Percentiles rank a stretch among this genome's conserved stretches.
These are phyloP conservation scores for Plemyria rubiginata DNA, from an alignment of 2,888 invertebrate genomes.

Conservation along the genomic window DNA sequence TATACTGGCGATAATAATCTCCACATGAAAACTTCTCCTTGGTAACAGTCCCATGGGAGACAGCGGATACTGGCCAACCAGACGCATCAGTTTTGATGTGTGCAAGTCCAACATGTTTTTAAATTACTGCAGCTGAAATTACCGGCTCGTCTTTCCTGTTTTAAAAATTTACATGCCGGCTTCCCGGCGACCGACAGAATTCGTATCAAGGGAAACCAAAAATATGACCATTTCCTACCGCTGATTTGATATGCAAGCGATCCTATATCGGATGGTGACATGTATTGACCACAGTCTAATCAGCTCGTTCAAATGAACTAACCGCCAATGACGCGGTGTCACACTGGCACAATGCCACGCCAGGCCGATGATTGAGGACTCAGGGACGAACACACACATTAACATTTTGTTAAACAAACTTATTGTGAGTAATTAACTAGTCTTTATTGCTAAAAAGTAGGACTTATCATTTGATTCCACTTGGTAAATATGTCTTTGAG, in stretches of 20 bases:
- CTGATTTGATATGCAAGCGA: slow-evolving; percentile 24
- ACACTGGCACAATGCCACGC: slow-evolving; percentile 44
- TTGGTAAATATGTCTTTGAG: not conserved
- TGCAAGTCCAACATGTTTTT: slow-evolving; percentile 35
- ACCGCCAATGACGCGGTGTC: slow-evolving; percentile 33
- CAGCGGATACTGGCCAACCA: slow-evolving; percentile 35
- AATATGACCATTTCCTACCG: slow-evolving; percentile 29
- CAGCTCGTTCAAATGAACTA: slow-evolving; percentile 35
- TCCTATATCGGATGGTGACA: slow-evolving; percentile 29
- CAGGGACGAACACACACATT: slow-evolving; percentile 34
- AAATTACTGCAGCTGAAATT: slow-evolving; percentile 44
- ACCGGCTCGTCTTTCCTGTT: slow-evolving; percentile 46
- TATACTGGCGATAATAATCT: slow-evolving; percentile 28
- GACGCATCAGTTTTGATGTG: slow-evolving; percentile 38
- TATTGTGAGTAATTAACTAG: slow-evolving; percentile 18
- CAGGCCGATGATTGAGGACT: slow-evolving; percentile 40
- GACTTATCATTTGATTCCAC: not conserved
- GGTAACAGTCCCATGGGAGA: slow-evolving; percentile 36
- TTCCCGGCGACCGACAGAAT: slow-evolving; percentile 9
- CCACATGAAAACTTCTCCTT: slow-evolving; percentile 34
- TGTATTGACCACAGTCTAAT: slow-evolving; percentile 29
- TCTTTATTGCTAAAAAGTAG: slow-evolving; percentile 1
- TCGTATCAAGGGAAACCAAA: slow-evolving; percentile 21
- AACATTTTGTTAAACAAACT: slow-evolving; percentile 31
- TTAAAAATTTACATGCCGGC: slow-evolving; percentile 27